These are phyloP conservation scores for Spinibarbus caldwelli DNA, from an alignment of 2,797 vertebrate genomes.

Conservation along the genomic window DNA sequence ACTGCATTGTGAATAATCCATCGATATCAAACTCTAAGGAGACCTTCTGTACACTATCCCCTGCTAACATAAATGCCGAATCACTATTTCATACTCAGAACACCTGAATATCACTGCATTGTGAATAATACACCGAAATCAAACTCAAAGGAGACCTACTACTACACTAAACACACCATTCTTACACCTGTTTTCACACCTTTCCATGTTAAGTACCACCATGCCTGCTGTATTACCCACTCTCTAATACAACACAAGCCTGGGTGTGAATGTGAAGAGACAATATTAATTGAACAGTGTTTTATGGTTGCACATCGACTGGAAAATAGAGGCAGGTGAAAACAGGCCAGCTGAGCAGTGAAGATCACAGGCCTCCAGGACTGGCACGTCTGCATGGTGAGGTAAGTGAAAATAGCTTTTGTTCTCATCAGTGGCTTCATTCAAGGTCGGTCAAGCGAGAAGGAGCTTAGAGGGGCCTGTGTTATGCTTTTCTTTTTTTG, in stretches of 20 bases:
- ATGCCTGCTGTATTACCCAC: not conserved
- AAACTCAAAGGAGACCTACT: not conserved
- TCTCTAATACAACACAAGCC: conserved; percentile 11
- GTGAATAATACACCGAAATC: not conserved
- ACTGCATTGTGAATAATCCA: not conserved
- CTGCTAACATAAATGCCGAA: not conserved
- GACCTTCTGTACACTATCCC: not conserved
- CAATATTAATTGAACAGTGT: conserved; percentile 53
- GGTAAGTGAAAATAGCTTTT: conserved; percentile 82
- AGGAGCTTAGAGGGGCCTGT: conserved; percentile 68
- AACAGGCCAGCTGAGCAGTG: conserved; percentile 51
- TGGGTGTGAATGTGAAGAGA: conserved; percentile 41
- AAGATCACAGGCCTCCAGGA: conserved; percentile 43
- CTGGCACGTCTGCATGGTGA: conserved; percentile 70
- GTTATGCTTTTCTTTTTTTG: conserved; percentile 43
- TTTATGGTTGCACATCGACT: conserved; percentile 60
- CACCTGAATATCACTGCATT: not conserved
- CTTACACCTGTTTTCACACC: not conserved
- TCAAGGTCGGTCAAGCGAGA: conserved; percentile 82
- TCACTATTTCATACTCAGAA: not conserved
- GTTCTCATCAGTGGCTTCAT: conserved; percentile 78
- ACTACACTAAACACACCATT: not conserved
- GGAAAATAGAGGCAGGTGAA: conserved; percentile 60
- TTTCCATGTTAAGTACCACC: not conserved
- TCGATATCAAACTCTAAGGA: not conserved